phyloP scores from a whole-genome alignment of 2,888 invertebrate species.

The Harpalus rubripes region DNA sequence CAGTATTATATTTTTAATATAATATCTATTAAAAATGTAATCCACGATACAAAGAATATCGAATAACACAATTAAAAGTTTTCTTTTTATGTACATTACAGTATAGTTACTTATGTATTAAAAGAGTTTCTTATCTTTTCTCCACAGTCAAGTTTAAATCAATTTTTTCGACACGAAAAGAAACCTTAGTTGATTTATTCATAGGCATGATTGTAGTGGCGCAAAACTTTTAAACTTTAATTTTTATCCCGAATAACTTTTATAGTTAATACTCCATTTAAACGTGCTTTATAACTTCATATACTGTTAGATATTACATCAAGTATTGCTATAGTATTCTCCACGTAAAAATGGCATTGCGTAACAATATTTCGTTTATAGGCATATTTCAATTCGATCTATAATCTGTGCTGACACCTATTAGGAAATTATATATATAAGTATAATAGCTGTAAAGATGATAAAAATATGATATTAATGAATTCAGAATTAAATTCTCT shows the following conservation, averaged over 20 bases:
- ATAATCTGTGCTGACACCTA: too few species aligned
- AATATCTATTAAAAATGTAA: slow-evolving; percentile 15
- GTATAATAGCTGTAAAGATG: too few species aligned
- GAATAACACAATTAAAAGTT: slow-evolving; percentile 43
- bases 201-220: background rate
- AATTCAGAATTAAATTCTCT: too few species aligned
- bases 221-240: slow-evolving; percentile 37
- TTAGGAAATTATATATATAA: too few species aligned
- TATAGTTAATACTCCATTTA: slow-evolving; percentile 1
- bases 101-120: slow-evolving; percentile 17
- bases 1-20: too few species aligned
- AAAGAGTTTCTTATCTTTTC: slow-evolving; percentile 32
- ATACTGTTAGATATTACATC: too few species aligned
- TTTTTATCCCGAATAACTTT: slow-evolving; percentile 9
- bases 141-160: slow-evolving; percentile 38
- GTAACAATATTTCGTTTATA: too few species aligned
- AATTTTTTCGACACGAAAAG: slow-evolving; percentile 5
- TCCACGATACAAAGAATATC: background rate
- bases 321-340: too few species aligned
- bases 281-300: too few species aligned
- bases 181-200: slow-evolving; percentile 18
- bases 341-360: too few species aligned
- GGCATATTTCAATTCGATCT: too few species aligned
- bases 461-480: too few species aligned
- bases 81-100: slow-evolving; percentile 8